Evolutionary conservation across 2,797 vertebrate genomes (phyloP), one percentile per base, ranked within the genome.

Genomic region (Lepilemur ruficaudatus): DNA sequence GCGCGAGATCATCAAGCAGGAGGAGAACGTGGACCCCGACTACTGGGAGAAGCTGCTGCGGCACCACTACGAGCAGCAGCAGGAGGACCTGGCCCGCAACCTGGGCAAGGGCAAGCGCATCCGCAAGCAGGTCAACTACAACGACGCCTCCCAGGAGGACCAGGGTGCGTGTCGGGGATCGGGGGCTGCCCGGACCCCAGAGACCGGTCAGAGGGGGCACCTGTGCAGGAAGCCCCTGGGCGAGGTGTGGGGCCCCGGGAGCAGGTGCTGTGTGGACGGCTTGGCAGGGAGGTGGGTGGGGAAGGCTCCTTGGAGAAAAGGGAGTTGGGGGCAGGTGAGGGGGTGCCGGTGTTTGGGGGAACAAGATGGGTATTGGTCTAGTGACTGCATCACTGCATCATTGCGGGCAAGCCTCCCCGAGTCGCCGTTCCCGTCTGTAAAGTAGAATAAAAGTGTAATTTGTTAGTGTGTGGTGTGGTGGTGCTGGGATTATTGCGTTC

Each of bases 51-150:
- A 99, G 97, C 99, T 99, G 87, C 98, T 99, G 9, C 98, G 99
- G 9, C 99, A 99, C 98, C 99, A 99, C 97, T 99, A 99, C 0
- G 99, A 99, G 98, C 99, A 99, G 98, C 99, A 99, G 98, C 99
- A 99, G 98, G 99, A 99, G 88, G 99, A 99, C 88, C 98, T 99
- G 97, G 99, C 99, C 32, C 99, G 99, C 9, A 99, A 99, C 97
- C 98, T 99, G 88, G 99, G 99, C 93, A 99, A 99, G 96, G 99
- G 99, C 97, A 99, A 99, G 97, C 98, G 99, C n/a, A 99, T 99
- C 98, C 99, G 99, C 83, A 99, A 99, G 98, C 99, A 99, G 98
- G 99, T 99, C 99, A 99, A 99, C 99, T 99, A 99, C 99, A 99
- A 99, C 0, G 99, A 99, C 1, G 98, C 99, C 7, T 99, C 99